phyloP scores from a whole-genome alignment of 2,888 invertebrate genomes.

The Troides oblongomaculatus region DNA sequence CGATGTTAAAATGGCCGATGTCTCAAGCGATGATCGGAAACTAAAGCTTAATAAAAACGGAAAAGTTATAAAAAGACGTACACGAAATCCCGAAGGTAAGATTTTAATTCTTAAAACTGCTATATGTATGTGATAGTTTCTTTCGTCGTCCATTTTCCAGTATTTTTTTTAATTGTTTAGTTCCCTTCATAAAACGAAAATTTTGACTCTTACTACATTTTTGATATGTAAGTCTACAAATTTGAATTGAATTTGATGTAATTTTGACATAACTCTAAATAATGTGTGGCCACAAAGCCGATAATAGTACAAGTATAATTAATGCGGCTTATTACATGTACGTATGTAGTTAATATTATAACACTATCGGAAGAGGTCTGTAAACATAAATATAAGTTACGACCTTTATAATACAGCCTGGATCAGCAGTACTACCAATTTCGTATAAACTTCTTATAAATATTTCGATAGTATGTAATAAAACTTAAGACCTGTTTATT shows the following conservation, averaged over 20 bases:
- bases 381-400: too few relatives aligned
- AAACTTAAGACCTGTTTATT: too few relatives aligned
- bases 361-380: neutral
- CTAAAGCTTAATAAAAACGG: slow-evolving; percentile 73
- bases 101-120: slow-evolving; percentile 33
- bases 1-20: slow-evolving; percentile 79
- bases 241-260: slow-evolving; percentile 34
- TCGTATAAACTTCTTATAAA: too few relatives aligned
- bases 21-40: slow-evolving; percentile 74
- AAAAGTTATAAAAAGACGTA: slow-evolving; percentile 72
- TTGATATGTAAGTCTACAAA: slow-evolving; percentile 47
- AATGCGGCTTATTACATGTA: neutral
- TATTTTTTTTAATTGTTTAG: slow-evolving; percentile 38
- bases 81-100: slow-evolving; percentile 75
- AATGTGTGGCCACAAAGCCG: neutral
- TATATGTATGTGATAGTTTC: slow-evolving; percentile 27
- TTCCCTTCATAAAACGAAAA: slow-evolving; percentile 35
- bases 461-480: too few relatives aligned
- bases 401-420: too few relatives aligned
- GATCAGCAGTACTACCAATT: too few relatives aligned
- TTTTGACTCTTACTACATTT: slow-evolving; percentile 75
- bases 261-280: slow-evolving; percentile 26
- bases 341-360: neutral
- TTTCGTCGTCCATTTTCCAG: slow-evolving; percentile 22
- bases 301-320: neutral